Conservation (phyloP, 64 coral and sea anemone species). For the Stichodactyla helianthus region DNA sequence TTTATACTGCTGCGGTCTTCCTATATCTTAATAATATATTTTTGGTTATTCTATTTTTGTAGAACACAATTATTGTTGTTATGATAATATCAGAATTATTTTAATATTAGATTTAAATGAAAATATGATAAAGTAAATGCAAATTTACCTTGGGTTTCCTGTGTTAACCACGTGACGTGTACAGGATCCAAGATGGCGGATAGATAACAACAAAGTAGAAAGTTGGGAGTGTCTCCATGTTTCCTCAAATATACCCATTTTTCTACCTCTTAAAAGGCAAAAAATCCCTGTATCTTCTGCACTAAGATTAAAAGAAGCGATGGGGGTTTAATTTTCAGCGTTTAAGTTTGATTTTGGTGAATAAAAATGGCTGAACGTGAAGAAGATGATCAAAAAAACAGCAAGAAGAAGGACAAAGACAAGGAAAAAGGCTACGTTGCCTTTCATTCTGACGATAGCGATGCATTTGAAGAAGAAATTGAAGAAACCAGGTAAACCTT, state of each 20-base stretch:
- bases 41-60: too few relatives aligned
- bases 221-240: neutral
- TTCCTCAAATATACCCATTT: neutral
- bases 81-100: too few relatives aligned
- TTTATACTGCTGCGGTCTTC: too few relatives aligned
- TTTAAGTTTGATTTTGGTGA: neutral
- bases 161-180: neutral
- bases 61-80: too few relatives aligned
- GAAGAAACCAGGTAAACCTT: slow-evolving; percentile 34
- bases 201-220: slow-evolving; percentile 30
- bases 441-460: slow-evolving; percentile 89
- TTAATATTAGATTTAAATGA: too few relatives aligned
- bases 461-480: slow-evolving; percentile 60
- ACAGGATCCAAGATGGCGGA: slow-evolving; percentile 59
- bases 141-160: neutral
- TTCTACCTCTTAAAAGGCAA: neutral
- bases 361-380: slow-evolving; percentile 67
- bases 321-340: neutral
- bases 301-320: neutral
- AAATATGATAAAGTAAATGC: neutral
- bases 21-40: too few relatives aligned
- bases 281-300: neutral
- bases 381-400: slow-evolving; percentile 73
- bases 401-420: slow-evolving; percentile 78
- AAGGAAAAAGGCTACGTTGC: slow-evolving; percentile 89